phyloP scores from a whole-genome alignment of 2,888 invertebrate genomes.

The Ormyrus rosae region DNA sequence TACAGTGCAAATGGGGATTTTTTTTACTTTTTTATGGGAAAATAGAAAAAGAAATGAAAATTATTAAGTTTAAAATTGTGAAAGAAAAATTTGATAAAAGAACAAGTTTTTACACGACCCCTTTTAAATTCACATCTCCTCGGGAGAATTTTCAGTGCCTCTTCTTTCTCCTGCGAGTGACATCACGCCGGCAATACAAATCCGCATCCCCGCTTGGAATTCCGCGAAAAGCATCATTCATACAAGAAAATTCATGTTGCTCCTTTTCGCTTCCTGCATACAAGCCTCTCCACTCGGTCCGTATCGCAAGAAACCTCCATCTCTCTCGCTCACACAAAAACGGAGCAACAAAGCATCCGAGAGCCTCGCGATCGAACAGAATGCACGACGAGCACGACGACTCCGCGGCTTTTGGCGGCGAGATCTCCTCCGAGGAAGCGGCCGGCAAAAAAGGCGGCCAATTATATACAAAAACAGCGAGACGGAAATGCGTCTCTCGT shows the following conservation, averaged over 20 bases:
- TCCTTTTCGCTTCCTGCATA: not conserved
- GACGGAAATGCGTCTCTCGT: slow-evolving; percentile 53
- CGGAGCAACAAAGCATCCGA: not conserved
- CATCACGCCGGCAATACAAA: slow-evolving; percentile 20
- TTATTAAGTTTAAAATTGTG: no score
- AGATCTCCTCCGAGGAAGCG: not conserved
- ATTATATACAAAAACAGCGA: slow-evolving; percentile 70
- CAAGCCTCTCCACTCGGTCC: not conserved
- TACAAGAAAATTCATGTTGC: slow-evolving; percentile 13
- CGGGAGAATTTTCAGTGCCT: no score
- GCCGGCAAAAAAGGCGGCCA: slow-evolving; percentile 69
- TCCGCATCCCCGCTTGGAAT: not conserved
- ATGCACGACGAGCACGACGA: slow-evolving; percentile 41
- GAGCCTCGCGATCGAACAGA: slow-evolving; percentile 45
- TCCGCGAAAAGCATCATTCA: slow-evolving; percentile 36
- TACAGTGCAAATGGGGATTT: no score
- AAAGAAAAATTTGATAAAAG: no score
- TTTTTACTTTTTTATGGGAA: no score
- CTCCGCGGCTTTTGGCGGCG: slow-evolving; percentile 31
- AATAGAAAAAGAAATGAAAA: no score
- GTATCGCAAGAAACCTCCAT: not conserved
- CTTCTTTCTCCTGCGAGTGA: slow-evolving; percentile 1
- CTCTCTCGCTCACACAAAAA: not conserved
- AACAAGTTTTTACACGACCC: no score
- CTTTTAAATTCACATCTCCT: no score